A percentile compares a stretch with the other conserved stretches of the same genome.
phyloP scores from a whole-genome alignment of 1,140 invertebrate species.

The Cyphomyrmex costatus region DNA sequence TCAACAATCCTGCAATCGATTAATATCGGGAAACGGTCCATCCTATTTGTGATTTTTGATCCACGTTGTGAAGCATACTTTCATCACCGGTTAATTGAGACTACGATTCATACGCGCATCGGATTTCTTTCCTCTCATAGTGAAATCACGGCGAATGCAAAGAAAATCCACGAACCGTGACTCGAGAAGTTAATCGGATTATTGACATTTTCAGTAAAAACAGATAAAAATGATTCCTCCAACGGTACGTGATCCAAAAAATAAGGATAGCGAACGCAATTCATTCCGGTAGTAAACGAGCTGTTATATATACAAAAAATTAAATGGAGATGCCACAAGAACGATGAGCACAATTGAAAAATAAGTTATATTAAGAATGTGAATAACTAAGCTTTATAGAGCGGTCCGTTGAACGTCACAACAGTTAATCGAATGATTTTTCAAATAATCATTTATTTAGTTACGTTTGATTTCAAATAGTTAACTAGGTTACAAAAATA shows the following conservation, averaged over 20 bases:
- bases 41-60: slow-evolving; percentile 27
- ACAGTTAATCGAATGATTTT: neutral
- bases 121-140: neutral
- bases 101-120: neutral
- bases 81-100: slow-evolving; percentile 16
- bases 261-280: neutral
- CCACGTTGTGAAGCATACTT: neutral
- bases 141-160: neutral
- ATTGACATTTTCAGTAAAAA: neutral
- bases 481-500: neutral
- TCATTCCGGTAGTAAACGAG: neutral
- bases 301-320: neutral
- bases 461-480: neutral
- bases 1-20: neutral
- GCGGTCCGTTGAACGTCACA: neutral
- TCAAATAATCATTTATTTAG: slow-evolving; percentile 13
- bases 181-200: neutral
- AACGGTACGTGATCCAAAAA: neutral
- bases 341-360: neutral
- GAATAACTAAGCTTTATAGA: neutral
- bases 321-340: too few species aligned
- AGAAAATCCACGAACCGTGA: neutral
- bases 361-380: neutral
- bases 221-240: neutral
- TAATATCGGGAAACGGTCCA: slow-evolving; percentile 24